phyloP scores from a whole-genome alignment of 2,797 vertebrate species.

The Typhlichthys subterraneus region DNA sequence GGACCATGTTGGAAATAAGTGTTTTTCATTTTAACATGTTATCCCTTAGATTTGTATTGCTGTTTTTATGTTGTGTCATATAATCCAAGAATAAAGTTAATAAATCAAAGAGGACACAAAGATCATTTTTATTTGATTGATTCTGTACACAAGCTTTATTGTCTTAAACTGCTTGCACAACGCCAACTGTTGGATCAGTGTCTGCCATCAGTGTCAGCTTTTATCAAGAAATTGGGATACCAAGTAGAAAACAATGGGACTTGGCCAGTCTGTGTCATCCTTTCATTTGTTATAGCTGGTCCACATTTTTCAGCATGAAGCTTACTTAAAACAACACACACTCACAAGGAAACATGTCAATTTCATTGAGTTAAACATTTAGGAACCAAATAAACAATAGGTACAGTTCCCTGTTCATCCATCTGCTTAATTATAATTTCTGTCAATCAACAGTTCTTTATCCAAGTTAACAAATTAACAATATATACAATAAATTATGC shows the following conservation, averaged over 20 bases:
- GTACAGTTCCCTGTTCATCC: neutral
- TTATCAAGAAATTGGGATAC: slow-evolving; percentile 13
- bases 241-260: too few relatives aligned
- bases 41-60: too few relatives aligned
- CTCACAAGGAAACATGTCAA: neutral
- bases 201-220: slow-evolving; percentile 14
- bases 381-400: neutral
- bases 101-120: slow-evolving; percentile 3
- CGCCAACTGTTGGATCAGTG: too few relatives aligned
- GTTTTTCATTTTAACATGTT: too few relatives aligned
- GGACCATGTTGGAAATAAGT: too few relatives aligned
- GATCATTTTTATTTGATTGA: neutral
- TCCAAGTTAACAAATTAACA: neutral
- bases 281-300: too few relatives aligned
- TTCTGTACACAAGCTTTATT: slow-evolving; percentile 12
- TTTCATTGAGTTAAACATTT: slow-evolving; percentile 4
- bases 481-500: too few relatives aligned
- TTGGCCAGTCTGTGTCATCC: too few relatives aligned
- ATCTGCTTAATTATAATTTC: slow-evolving; percentile 21
- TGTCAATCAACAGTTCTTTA: neutral
- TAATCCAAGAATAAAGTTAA: too few relatives aligned
- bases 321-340: neutral
- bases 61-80: too few relatives aligned
- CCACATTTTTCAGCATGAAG: too few relatives aligned
- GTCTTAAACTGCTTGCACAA: slow-evolving; percentile 2